Percentiles rank a stretch among this genome's conserved stretches.
Conservation (phyloP, 1,140 invertebrate genomes). For the Pseudomyrmex cubaensis region DNA sequence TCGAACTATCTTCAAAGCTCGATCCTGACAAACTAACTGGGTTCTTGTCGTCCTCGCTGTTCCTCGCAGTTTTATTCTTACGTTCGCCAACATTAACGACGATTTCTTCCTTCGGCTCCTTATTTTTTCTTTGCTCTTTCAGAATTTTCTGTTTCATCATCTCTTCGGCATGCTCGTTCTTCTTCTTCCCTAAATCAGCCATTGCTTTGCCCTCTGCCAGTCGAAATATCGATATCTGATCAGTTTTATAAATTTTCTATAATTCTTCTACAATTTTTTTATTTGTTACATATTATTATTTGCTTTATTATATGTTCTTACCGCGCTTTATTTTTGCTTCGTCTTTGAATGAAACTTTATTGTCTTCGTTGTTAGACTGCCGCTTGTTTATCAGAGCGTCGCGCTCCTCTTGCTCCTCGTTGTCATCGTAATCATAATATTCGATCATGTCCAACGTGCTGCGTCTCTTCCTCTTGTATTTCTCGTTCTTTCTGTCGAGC, state of each 20-base stretch:
- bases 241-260: not conserved
- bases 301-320: conserved; percentile 13
- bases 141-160: conserved; percentile 52
- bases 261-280: not conserved
- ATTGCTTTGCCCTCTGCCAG: not conserved
- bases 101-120: conserved; percentile 69
- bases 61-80: conserved; percentile 10
- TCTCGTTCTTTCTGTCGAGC: conserved; percentile 21
- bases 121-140: conserved; percentile 31
- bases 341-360: not conserved
- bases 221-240: not conserved
- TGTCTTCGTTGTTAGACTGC: conserved; percentile 4
- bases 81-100: conserved; percentile 15
- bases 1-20: not conserved
- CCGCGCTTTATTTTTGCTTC: conserved; percentile 34
- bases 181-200: conserved; percentile 41
- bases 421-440: conserved; percentile 76
- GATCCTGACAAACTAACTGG: not conserved
- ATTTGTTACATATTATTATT: not conserved
- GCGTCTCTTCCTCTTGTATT: conserved; percentile 39
- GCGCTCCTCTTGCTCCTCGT: conserved; percentile 34
- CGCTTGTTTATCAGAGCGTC: conserved; percentile 19
- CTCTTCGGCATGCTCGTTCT: conserved; percentile 62
- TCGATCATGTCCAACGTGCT: conserved; percentile 62
- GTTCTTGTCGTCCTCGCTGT: not conserved